Percentiles rank a stretch among this genome's conserved stretches.
Conservation (phyloP, 2,797 vertebrate genomes). For the Austrolebias charrua region DNA sequence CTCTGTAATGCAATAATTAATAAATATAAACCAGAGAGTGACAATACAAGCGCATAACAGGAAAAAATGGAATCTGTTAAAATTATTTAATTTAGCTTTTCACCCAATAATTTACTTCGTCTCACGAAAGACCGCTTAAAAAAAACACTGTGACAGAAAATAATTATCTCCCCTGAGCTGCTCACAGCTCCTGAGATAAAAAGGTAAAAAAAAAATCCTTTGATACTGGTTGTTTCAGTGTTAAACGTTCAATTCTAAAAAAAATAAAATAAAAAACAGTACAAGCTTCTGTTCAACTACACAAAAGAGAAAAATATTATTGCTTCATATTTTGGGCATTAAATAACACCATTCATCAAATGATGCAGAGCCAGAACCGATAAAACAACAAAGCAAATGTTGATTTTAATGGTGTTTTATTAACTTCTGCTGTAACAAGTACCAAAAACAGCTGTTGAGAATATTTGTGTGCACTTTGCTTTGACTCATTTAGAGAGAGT, state of each 20-base stretch:
- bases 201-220: background rate
- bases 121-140: background rate
- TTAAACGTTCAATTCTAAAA: background rate
- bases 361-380: background rate
- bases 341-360: background rate
- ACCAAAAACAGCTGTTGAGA: background rate
- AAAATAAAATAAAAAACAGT: background rate
- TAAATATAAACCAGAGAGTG: background rate
- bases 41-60: background rate
- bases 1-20: background rate
- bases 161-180: background rate
- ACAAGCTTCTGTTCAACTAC: background rate
- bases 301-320: background rate
- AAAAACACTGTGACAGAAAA: background rate
- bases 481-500: background rate
- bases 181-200: background rate
- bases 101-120: background rate
- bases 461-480: no score
- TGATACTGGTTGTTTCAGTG: slow-evolving; percentile 1
- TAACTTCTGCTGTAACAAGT: background rate
- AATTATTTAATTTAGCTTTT: background rate
- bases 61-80: background rate
- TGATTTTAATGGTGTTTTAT: background rate
- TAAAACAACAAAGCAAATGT: background rate
- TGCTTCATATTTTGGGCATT: background rate